phyloP scores from a whole-genome alignment of 2,113 vertebrate species.

The Poeciliopsis occidentalis region DNA sequence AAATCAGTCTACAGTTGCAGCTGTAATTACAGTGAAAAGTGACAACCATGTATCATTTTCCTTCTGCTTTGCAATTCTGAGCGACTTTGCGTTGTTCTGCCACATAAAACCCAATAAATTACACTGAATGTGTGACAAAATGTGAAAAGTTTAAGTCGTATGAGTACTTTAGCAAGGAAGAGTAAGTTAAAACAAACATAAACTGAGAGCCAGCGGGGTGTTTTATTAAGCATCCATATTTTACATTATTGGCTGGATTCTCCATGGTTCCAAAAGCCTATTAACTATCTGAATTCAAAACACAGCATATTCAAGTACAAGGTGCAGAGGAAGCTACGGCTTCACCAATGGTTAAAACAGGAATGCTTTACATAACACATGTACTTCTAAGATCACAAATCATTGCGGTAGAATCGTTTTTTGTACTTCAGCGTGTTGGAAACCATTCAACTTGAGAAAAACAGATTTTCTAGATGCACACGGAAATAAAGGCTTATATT shows the following conservation, averaged over 20 bases:
- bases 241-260: slow-evolving; percentile 36
- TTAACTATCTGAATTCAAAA: slow-evolving; percentile 51
- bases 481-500: slow-evolving; percentile 42
- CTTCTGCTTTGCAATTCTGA: not conserved
- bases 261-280: slow-evolving; percentile 29
- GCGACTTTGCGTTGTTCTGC: not conserved
- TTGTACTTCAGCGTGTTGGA: slow-evolving; percentile 33
- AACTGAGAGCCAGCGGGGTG: slow-evolving; percentile 20
- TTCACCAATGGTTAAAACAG: slow-evolving; percentile 43
- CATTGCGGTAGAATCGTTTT: slow-evolving; percentile 55
- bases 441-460: slow-evolving; percentile 29
- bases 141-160: not conserved
- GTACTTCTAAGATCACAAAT: slow-evolving; percentile 40
- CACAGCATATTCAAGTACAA: slow-evolving; percentile 40
- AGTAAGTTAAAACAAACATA: slow-evolving; percentile 22
- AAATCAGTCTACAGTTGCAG: not conserved
- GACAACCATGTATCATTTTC: not conserved
- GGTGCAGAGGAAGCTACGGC: slow-evolving; percentile 7
- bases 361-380: slow-evolving; percentile 38
- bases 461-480: slow-evolving; percentile 17
- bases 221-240: slow-evolving; percentile 38
- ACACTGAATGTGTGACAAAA: not conserved
- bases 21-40: not conserved
- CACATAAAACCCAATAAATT: not conserved
- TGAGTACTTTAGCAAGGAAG: slow-evolving; percentile 7